Conservation (phyloP, 1,140 invertebrate genomes). For the Drosophila saltans region DNA sequence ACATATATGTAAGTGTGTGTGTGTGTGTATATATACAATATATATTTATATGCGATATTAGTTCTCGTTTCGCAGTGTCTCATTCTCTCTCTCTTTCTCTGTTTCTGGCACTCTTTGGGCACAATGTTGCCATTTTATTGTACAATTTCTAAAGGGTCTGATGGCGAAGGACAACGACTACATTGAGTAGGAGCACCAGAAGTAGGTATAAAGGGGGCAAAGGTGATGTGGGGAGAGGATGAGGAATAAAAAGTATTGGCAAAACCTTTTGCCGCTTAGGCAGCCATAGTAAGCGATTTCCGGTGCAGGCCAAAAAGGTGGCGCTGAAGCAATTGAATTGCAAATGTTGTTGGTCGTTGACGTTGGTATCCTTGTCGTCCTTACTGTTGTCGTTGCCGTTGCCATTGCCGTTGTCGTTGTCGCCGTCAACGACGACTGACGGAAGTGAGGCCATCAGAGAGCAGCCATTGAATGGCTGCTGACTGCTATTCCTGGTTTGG, state of each 20-base stretch:
- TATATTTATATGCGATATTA: conserved; percentile 66
- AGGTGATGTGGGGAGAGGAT: not conserved
- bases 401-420: conserved; percentile 68
- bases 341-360: conserved; percentile 71
- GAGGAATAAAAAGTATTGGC: conserved; percentile 51
- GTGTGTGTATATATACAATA: conserved; percentile 6
- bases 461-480: conserved; percentile 65
- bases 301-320: conserved; percentile 71
- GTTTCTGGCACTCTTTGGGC: conserved; percentile 26
- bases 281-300: conserved; percentile 76
- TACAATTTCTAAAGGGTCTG: conserved; percentile 56
- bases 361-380: conserved; percentile 35
- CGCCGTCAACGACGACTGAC: conserved; percentile 65
- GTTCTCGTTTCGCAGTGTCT: conserved; percentile 37
- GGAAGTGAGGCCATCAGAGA: conserved; percentile 72
- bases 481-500: conserved; percentile 40
- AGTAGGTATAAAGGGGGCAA: not conserved
- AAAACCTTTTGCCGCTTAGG: conserved; percentile 58
- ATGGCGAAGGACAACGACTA: conserved; percentile 18
- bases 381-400: conserved; percentile 44
- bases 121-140: conserved; percentile 73
- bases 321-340: conserved; percentile 77
- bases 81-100: not conserved
- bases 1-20: conserved; percentile 3
- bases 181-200: not conserved